Evolutionary conservation across 2,797 vertebrate species (phyloP).

Genomic region (Melanotaenia boesemani): DNA sequence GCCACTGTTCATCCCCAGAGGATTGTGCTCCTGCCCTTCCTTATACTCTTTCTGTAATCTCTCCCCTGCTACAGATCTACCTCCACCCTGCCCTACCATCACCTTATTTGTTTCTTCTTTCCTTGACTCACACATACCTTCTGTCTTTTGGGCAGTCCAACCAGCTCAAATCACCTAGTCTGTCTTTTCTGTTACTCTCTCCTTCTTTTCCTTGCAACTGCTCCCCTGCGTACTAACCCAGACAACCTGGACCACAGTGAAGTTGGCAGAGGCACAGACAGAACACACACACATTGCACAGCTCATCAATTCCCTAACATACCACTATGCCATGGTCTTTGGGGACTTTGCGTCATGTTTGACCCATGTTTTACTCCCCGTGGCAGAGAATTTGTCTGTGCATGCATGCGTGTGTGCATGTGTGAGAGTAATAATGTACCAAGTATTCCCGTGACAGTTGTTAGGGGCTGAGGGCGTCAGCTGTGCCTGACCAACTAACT

Average conservation of each 20-base stretch:
- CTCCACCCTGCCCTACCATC: slow-evolving; percentile 1
- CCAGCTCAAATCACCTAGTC: slow-evolving; percentile 47
- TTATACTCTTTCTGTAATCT: slow-evolving; percentile 30
- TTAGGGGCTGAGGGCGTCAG: slow-evolving; percentile 46
- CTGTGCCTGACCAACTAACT: slow-evolving; percentile 57
- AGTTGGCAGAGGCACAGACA: slow-evolving; percentile 44
- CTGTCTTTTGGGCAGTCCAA: slow-evolving; percentile 23
- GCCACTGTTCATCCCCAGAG: slow-evolving; percentile 47
- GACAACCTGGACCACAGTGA: slow-evolving; percentile 57
- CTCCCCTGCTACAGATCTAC: slow-evolving; percentile 17
- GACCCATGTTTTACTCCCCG: slow-evolving; percentile 65
- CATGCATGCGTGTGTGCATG: slow-evolving; percentile 1
- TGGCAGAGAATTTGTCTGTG: slow-evolving; percentile 50
- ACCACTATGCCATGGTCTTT: slow-evolving; percentile 34
- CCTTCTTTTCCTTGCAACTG: slow-evolving; percentile 14
- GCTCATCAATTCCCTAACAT: slow-evolving; percentile 39
- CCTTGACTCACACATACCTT: slow-evolving; percentile 23
- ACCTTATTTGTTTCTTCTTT: slow-evolving; percentile 37
- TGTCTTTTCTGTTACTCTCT: slow-evolving; percentile 25
- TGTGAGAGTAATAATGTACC: slow-evolving; percentile 30
- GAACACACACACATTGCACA: slow-evolving; percentile 21
- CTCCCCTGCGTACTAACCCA: slow-evolving; percentile 53
- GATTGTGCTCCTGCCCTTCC: slow-evolving; percentile 41
- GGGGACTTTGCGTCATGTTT: slow-evolving; percentile 66
- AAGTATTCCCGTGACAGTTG: slow-evolving; percentile 51